These are phyloP conservation scores for Scelioninae gen. 1 DNA, from an alignment of 2,888 invertebrate genomes.

Conservation along the genomic window DNA sequence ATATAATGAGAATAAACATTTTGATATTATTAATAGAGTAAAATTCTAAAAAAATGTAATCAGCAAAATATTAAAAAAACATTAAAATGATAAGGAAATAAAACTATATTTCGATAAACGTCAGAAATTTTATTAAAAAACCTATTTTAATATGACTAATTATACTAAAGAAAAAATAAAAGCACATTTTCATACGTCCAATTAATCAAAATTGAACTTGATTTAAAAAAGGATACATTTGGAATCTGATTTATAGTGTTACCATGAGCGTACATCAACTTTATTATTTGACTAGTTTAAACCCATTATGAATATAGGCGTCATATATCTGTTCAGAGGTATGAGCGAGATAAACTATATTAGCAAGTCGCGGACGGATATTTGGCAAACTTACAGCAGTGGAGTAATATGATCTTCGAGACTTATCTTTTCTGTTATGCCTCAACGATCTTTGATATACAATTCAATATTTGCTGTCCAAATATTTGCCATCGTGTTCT, in stretches of 20 bases:
- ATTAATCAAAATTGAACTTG: not conserved
- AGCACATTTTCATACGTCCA: too few relatives aligned
- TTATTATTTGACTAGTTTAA: conserved; percentile 54
- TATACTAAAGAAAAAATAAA: too few relatives aligned
- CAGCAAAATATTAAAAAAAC: too few relatives aligned
- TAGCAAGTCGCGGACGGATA: conserved; percentile 55
- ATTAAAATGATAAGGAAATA: too few relatives aligned
- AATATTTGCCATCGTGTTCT: conserved; percentile 56
- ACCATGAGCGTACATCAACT: conserved; percentile 2
- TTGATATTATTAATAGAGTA: too few relatives aligned
- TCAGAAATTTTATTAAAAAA: too few relatives aligned
- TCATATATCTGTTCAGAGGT: conserved; percentile 56
- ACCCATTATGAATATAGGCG: conserved; percentile 61
- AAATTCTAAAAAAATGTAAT: too few relatives aligned
- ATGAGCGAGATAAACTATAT: conserved; percentile 63
- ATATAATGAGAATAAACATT: too few relatives aligned
- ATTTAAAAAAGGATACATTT: not conserved
- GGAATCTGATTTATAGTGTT: conserved; percentile 21
- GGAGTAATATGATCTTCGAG: conserved; percentile 58
- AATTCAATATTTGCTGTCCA: conserved; percentile 63
- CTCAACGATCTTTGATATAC: conserved; percentile 51
- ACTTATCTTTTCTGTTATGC: conserved; percentile 69
- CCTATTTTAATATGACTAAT: too few relatives aligned
- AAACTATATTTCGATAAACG: too few relatives aligned
- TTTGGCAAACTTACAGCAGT: conserved; percentile 60